Base-by-base conservation (phyloP, 2,888 invertebrate genomes). In the Sinodicranocentrus sp. region DNA sequence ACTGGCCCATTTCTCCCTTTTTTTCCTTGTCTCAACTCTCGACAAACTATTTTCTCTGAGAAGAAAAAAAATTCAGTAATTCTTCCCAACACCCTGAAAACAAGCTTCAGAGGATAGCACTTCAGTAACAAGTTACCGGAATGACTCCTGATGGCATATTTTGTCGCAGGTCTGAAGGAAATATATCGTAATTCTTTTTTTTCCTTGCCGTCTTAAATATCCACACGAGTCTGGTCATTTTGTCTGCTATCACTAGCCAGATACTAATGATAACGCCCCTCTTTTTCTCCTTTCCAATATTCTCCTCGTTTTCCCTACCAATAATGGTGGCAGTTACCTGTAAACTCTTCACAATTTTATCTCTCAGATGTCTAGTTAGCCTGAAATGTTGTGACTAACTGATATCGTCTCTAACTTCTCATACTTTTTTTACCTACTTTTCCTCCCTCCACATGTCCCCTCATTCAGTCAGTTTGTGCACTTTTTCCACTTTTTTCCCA, bases 351-450 rank as follows among this genome's bases (percentile, higher is more conserved):
- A 73, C 61, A 44, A 59, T 61, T 61, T 39, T 61, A 6, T 57
- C 63, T 52, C 63, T 75, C 75, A 28, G 48, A 65, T 63, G 63
- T 65, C 63, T 75, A 63, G 75, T 75, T 75, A 75, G 75, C 28
- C 33, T 48, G 63, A 75, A 75, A 75, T 75, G 75, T 75, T 65
- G 63, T 63, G 63, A 63, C 75, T 75, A 73, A 73, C 73, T 44
- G 73, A 61, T 73, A 44, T 23, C 25, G 59, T 59, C 61, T 33
- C 25, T n/a, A 33, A 61, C 59, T 73, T 72, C 43, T 73, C 21
- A 3, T 17, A 61, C 21, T 26, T 61, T 15, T 57, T 43, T 10
- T 44, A 17, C 13, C 6, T 13, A 8, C 39, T 39, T 13, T 39
- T 13, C 6, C 39, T 6, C 23, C 33, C 57, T 52, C 33, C 39